Conservation (phyloP, 2,888 invertebrate genomes). For the Lymantria dispar region DNA sequence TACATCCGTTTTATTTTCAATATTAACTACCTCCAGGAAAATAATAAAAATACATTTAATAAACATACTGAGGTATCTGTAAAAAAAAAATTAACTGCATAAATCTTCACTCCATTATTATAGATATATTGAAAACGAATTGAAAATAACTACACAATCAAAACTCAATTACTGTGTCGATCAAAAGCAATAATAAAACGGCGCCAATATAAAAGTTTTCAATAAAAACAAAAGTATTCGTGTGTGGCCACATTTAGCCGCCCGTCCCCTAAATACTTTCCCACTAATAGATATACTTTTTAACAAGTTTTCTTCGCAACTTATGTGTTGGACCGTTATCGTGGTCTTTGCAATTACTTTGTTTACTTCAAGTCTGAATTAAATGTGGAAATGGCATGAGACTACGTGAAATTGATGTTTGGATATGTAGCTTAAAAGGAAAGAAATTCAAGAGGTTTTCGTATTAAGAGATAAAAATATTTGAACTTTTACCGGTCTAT, state of each 20-base stretch:
- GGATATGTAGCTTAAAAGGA: too few relatives aligned
- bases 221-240: slow-evolving; percentile 25
- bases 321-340: slow-evolving; percentile 9
- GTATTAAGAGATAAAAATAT: too few relatives aligned
- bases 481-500: too few relatives aligned
- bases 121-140: neutral
- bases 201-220: slow-evolving; percentile 17
- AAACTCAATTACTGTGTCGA: neutral
- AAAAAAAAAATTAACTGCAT: too few relatives aligned
- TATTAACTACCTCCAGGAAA: too few relatives aligned
- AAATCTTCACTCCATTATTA: neutral
- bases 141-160: neutral
- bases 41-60: too few relatives aligned
- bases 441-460: too few relatives aligned
- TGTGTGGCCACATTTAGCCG: slow-evolving; percentile 27
- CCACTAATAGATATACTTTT: slow-evolving; percentile 52
- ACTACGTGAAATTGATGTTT: too few relatives aligned
- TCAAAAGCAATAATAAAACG: neutral
- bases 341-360: slow-evolving; percentile 15
- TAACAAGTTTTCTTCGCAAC: slow-evolving; percentile 46
- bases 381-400: too few relatives aligned
- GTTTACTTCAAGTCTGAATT: slow-evolving; percentile 12
- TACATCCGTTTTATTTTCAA: too few relatives aligned
- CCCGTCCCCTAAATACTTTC: slow-evolving; percentile 29
- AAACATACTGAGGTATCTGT: too few relatives aligned